Base-by-base conservation (phyloP, 2,113 vertebrate genomes). In the Pygoscelis antarcticus region DNA sequence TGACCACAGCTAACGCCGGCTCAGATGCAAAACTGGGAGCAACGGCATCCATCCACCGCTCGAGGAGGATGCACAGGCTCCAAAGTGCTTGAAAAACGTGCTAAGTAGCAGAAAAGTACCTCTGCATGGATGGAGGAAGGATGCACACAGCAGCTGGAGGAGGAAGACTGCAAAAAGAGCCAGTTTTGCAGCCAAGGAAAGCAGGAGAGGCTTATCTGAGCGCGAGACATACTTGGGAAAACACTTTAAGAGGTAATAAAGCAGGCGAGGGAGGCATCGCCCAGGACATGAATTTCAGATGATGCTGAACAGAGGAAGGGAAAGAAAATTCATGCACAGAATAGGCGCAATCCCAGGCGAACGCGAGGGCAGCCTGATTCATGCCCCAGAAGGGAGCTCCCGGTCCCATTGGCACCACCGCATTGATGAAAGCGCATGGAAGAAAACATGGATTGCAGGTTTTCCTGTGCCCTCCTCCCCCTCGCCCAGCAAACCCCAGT, bases 311-410 rank as follows among this genome's bases (percentile, higher is more conserved):
- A 55, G 57, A 71, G 40, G 61, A 93, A 85, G 8, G n/a, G 47
- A 44, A 71, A 64, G 75, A 91, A 95, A 77, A 17, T 34, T 54
- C 40, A 25, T 9, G 72, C n/a, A 18, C 15, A 34, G 65, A 79
- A 57, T 1, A 79, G 23, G 11, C 91, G 49, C 0, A 0, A 79
- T 68, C 32, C 65, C 3, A 0, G 46, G 29, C 0, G 0, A 92
- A 71, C 0, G 0, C 0, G 3, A 83, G 60, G 16, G 2, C 77
- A 86, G 93, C 51, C 83, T 90, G 90, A 97, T 91, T 95, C 68
- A 93, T 55, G 68, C 38, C 47, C 32, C 79, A 55, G 80, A 81
- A 78, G 90, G 85, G 93, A 95, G 60, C 57, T 86, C 62, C 81
- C 0, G 2, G 51, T 86, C 88, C 90, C 32, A 1, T 2, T 9